These are phyloP conservation scores for Brenthis hecate DNA, from an alignment of 2,888 invertebrate species.

Conservation along the genomic window DNA sequence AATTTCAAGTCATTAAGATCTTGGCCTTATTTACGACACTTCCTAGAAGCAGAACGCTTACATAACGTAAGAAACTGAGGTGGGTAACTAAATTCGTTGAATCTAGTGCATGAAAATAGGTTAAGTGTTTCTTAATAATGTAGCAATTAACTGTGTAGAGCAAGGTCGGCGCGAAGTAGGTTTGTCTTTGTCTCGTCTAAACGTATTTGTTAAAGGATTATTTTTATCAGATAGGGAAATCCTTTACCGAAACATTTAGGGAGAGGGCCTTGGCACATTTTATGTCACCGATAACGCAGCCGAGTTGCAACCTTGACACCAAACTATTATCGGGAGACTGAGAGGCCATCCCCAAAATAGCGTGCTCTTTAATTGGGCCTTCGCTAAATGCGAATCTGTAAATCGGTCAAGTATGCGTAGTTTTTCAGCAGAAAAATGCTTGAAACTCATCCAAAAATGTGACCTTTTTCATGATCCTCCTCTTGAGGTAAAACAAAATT, in stretches of 20 bases:
- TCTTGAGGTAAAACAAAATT: constrained; percentile 24
- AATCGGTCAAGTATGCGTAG: constrained; percentile 75
- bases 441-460: constrained; percentile 59
- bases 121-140: constrained; percentile 78
- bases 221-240: constrained; percentile 47
- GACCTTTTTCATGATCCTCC: constrained; percentile 48
- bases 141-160: constrained; percentile 67
- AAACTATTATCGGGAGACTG: constrained; percentile 75
- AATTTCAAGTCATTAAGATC: constrained; percentile 40
- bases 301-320: constrained; percentile 77
- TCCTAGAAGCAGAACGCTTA: constrained; percentile 51
- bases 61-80: constrained; percentile 55
- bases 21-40: constrained; percentile 41
- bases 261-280: constrained; percentile 70
- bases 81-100: constrained; percentile 50
- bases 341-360: constrained; percentile 76
- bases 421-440: constrained; percentile 54
- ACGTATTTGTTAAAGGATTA: constrained; percentile 45
- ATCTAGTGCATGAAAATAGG: constrained; percentile 74
- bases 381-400: constrained; percentile 56
- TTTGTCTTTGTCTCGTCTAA: constrained; percentile 50
- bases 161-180: constrained; percentile 62
- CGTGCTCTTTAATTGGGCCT: constrained; percentile 67
- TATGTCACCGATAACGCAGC: constrained; percentile 54
- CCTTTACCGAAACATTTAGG: constrained; percentile 57